Base-by-base conservation (phyloP, 2,888 invertebrate genomes). In the Tachina lurida region DNA sequence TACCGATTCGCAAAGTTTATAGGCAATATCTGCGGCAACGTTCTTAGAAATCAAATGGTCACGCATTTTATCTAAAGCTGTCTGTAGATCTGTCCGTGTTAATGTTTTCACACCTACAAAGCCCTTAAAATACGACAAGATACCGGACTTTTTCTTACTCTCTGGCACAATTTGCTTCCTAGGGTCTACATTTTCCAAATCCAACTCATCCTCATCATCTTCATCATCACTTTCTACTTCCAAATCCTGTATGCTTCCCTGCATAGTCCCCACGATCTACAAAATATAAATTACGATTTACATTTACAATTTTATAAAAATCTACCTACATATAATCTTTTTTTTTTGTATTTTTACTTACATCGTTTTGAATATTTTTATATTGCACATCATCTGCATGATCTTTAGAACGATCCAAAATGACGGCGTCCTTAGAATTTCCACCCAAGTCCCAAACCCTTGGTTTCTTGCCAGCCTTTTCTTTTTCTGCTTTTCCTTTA, bases 31-130 rank as follows among this genome's bases (percentile, higher is more conserved):
- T 0, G 98, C 93, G 13, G 99, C 99, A 0, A 99, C 99, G 93
- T 99, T 99, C 93, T 99, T 99, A 0, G 95, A 94, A 89, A 99
- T 99, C 77, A 99, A 94, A 92, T 98, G 99, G 92, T 99, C 99
- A 84, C 96, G 96, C 93, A 99, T 94, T 93, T 98, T 98, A 70
- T 98, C 98, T 89, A 99, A 93, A 31, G 95, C 97, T 0, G 98
- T 97, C 71, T 95, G 94, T 95, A 99, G 96, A 87, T 97, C 96
- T 56, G 96, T 95, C 2, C 94, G 94, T 0, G 96, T 95, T 80
- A 99, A 93, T 58, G 96, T 97, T 93, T 99, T 99, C 2, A 96
- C 96, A 0, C 97, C 97, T n/a, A 98, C 97, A 82, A 98, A 94
- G 22, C 96, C 95, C 90, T 96, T 96, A 91, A 99, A 97, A 90